Conservation (phyloP, 1,140 invertebrate genomes). For the Drosophila ercepeae region DNA sequence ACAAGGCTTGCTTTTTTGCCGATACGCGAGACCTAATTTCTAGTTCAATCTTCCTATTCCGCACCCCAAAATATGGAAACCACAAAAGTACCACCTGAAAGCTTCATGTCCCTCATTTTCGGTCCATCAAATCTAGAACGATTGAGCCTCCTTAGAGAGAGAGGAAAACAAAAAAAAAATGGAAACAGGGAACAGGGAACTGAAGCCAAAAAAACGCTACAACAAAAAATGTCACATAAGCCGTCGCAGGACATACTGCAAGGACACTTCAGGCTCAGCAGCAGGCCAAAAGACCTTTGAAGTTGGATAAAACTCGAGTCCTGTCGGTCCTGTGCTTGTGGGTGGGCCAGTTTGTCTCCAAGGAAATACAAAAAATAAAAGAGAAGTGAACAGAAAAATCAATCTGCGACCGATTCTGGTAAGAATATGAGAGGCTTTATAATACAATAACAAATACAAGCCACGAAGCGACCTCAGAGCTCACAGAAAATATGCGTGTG, state of each 20-base stretch:
- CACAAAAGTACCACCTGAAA: constrained; percentile 59
- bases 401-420: constrained; percentile 60
- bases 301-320: constrained; percentile 64
- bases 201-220: constrained; percentile 63
- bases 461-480: constrained; percentile 30
- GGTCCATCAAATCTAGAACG: constrained; percentile 56
- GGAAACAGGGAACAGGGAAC: constrained; percentile 8
- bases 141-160: constrained; percentile 9
- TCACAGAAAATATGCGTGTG: constrained; percentile 11
- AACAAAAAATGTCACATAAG: constrained; percentile 67
- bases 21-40: background rate
- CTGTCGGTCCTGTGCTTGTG: constrained; percentile 32
- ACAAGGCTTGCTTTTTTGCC: too few relatives aligned
- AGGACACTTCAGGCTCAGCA: constrained; percentile 65
- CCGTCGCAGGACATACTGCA: constrained; percentile 53
- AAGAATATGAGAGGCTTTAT: constrained; percentile 47
- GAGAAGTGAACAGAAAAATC: constrained; percentile 57
- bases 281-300: constrained; percentile 71
- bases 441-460: constrained; percentile 47
- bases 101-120: constrained; percentile 19
- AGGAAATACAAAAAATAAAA: constrained; percentile 76
- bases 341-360: constrained; percentile 72
- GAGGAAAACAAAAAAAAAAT: constrained; percentile 23
- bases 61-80: constrained; percentile 32
- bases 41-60: background rate